Evolutionary conservation across 2,113 vertebrate species (phyloP).

Genomic region (Protobothrops flavoviridis): DNA sequence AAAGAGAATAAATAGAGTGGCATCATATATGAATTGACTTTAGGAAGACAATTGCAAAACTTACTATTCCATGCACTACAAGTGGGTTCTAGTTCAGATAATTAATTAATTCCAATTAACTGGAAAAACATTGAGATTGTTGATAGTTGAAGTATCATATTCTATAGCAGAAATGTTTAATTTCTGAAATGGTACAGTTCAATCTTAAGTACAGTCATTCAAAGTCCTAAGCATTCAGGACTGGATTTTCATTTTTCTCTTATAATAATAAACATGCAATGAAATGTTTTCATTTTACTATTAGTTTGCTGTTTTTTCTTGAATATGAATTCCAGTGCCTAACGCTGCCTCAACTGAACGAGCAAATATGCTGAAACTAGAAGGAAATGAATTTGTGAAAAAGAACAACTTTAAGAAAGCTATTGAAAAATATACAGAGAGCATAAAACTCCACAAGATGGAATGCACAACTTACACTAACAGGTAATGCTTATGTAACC

Average conservation of each 20-base stretch:
- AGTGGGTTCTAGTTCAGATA: background rate
- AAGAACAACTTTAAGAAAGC: conserved; percentile 86
- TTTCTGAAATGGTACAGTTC: background rate
- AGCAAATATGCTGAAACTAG: conserved; percentile 82
- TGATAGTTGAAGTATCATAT: background rate
- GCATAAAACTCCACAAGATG: conserved; percentile 75
- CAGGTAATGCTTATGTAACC: conserved; percentile 72
- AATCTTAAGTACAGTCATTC: background rate
- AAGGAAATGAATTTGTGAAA: conserved; percentile 91
- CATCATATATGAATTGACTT: background rate
- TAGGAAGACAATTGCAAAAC: background rate
- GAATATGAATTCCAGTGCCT: conserved; percentile 53
- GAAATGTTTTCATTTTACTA: background rate
- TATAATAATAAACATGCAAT: background rate
- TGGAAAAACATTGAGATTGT: background rate
- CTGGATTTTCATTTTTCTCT: background rate
- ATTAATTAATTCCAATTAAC: background rate
- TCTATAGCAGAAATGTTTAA: background rate
- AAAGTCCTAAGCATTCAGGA: background rate
- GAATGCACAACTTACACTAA: conserved; percentile 89
- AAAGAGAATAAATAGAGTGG: background rate
- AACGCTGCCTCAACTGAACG: conserved; percentile 67
- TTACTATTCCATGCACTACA: background rate
- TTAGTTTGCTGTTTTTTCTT: background rate
- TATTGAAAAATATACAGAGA: conserved; percentile 89